phyloP scores from a whole-genome alignment of 2,797 vertebrate genomes.

The Falco naumanni region DNA sequence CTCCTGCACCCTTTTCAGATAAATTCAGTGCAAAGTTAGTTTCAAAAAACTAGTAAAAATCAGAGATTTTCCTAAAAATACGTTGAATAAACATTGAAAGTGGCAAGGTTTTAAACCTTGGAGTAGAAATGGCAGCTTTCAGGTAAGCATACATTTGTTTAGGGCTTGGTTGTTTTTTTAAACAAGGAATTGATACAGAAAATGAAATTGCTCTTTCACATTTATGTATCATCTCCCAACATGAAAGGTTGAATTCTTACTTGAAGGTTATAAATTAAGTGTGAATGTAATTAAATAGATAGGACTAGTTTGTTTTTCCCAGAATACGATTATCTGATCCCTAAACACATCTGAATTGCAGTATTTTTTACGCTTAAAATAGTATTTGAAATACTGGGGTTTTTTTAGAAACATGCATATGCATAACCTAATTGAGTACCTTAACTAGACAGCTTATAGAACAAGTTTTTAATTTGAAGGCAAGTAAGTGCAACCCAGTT shows the following conservation, averaged over 20 bases:
- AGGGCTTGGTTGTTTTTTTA: fast-evolving
- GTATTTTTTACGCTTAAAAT: background rate
- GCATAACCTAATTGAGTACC: background rate
- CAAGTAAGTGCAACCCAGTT: background rate
- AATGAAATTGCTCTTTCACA: background rate
- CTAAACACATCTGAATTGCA: background rate
- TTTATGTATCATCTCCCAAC: background rate
- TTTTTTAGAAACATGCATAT: background rate
- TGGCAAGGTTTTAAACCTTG: background rate
- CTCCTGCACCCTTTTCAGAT: background rate
- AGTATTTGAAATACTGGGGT: background rate
- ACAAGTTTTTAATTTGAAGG: background rate
- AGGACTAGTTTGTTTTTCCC: background rate
- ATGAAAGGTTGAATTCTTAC: background rate
- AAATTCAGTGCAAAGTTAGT: background rate
- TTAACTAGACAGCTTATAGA: background rate
- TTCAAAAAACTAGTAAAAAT: fast-evolving
- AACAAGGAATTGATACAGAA: background rate
- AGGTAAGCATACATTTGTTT: background rate
- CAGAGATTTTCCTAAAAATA: background rate
- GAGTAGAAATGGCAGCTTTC: background rate
- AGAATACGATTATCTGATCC: background rate
- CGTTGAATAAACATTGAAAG: background rate
- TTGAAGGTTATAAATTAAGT: background rate
- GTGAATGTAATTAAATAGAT: background rate